Percentiles rank a stretch among this genome's conserved stretches.
phyloP scores from a whole-genome alignment of 1,140 invertebrate species.

The Cylas formicarius region DNA sequence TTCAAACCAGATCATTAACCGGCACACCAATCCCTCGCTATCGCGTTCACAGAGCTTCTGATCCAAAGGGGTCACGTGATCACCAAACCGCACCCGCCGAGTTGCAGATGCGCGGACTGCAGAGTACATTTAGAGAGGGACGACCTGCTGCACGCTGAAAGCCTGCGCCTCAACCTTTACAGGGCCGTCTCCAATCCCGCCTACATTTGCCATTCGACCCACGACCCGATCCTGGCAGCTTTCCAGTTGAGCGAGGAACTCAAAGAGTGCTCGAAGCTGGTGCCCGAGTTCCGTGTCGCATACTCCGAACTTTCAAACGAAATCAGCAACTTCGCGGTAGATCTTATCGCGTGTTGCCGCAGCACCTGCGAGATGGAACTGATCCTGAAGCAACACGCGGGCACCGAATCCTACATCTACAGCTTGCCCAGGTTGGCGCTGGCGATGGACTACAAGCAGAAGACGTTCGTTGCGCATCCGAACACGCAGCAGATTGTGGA shows the following conservation, averaged over 20 bases:
- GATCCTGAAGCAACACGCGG: constrained; percentile 49
- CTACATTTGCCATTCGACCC: constrained; percentile 57
- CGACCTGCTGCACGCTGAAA: constrained; percentile 45
- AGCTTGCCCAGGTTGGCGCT: constrained; percentile 56
- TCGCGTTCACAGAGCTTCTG: constrained; percentile 59
- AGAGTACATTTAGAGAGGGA: constrained; percentile 42
- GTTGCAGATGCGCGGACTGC: constrained; percentile 53
- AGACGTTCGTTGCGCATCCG: constrained; percentile 66
- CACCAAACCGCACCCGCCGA: constrained; percentile 51
- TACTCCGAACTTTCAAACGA: constrained; percentile 51
- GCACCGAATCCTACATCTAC: constrained; percentile 39
- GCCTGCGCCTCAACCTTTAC: constrained; percentile 49
- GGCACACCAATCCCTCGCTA: no score
- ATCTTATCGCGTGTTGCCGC: constrained; percentile 54
- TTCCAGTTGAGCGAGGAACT: constrained; percentile 55
- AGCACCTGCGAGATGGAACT: constrained; percentile 61
- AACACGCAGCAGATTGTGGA: constrained; percentile 58
- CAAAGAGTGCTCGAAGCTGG: constrained; percentile 40
- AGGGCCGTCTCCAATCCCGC: constrained; percentile 55
- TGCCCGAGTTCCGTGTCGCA: constrained; percentile 51
- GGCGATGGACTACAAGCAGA: constrained; percentile 65
- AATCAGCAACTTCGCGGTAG: constrained; percentile 55
- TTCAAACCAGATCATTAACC: no score
- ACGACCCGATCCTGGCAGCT: constrained; percentile 58
- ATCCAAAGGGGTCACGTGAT: constrained; percentile 52